Conservation (phyloP, 2,113 vertebrate genomes). For the Glaucomys volans region DNA sequence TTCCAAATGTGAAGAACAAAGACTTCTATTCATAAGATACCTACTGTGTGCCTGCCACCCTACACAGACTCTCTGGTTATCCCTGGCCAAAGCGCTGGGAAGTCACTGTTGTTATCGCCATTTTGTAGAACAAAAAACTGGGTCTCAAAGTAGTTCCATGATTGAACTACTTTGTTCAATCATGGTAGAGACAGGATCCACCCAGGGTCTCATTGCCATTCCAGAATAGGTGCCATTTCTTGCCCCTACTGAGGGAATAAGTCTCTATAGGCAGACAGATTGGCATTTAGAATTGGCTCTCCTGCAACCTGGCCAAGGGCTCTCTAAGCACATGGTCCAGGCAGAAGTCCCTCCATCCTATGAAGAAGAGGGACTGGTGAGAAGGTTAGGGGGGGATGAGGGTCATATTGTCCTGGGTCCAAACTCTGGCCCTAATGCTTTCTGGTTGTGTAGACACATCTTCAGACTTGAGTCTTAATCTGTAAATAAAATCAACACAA, state of each 20-base stretch:
- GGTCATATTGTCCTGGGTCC: neutral
- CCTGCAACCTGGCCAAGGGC: neutral
- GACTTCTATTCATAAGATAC: neutral
- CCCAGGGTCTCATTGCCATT: neutral
- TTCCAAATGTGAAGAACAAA: neutral
- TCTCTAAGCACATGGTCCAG: neutral
- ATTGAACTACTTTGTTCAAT: no score
- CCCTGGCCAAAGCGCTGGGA: neutral
- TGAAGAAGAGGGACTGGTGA: neutral
- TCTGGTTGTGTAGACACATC: neutral
- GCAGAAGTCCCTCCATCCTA: neutral
- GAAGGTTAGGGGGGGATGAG: neutral
- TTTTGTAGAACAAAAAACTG: neutral
- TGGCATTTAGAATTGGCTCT: neutral
- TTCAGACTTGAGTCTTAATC: neutral
- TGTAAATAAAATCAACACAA: neutral
- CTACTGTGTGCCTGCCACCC: neutral
- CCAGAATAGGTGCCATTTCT: neutral
- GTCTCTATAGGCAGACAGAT: neutral
- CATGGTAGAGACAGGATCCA: neutral
- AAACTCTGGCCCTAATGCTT: neutral
- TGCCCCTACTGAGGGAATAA: neutral
- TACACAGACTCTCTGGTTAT: neutral
- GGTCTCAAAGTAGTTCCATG: neutral
- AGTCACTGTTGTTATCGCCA: neutral